Evolutionary conservation across 2,888 invertebrate genomes (phyloP).

Genomic region (Agrochola litura): DNA sequence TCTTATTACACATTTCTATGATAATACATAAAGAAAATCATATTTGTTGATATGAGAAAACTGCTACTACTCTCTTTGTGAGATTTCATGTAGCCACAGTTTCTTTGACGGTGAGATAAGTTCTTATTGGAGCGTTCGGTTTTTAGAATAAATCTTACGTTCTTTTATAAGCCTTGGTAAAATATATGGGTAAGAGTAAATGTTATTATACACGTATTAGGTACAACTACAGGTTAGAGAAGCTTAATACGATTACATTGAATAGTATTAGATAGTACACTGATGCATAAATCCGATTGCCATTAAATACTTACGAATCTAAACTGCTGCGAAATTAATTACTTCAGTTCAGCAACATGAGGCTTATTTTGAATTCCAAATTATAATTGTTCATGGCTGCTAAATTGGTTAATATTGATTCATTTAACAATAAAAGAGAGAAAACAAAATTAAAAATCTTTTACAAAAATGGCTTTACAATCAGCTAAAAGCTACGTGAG

Average conservation of each 20-base stretch:
- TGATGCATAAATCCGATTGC: slow-evolving; percentile 12
- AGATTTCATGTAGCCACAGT: slow-evolving; percentile 50
- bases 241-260: slow-evolving; percentile 12
- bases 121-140: slow-evolving; percentile 49
- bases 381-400: background rate
- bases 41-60: slow-evolving; percentile 65
- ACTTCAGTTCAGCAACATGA: background rate
- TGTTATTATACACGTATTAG: background rate
- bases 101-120: slow-evolving; percentile 54
- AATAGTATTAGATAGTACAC: slow-evolving; percentile 21
- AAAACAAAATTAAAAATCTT: background rate
- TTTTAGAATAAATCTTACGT: slow-evolving; percentile 40
- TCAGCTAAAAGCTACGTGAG: slow-evolving; percentile 64
- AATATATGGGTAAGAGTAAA: slow-evolving; percentile 8
- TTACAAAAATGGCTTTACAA: slow-evolving; percentile 58
- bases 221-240: background rate
- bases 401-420: background rate
- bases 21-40: slow-evolving; percentile 71
- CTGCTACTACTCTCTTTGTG: slow-evolving; percentile 57
- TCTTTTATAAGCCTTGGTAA: slow-evolving; percentile 29
- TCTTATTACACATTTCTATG: slow-evolving; percentile 79
- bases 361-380: background rate
- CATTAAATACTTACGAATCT: slow-evolving; percentile 1
- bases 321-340: slow-evolving; percentile 8
- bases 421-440: background rate